Conservation (phyloP, 2,888 invertebrate genomes). For the Pyrrhia umbra region DNA sequence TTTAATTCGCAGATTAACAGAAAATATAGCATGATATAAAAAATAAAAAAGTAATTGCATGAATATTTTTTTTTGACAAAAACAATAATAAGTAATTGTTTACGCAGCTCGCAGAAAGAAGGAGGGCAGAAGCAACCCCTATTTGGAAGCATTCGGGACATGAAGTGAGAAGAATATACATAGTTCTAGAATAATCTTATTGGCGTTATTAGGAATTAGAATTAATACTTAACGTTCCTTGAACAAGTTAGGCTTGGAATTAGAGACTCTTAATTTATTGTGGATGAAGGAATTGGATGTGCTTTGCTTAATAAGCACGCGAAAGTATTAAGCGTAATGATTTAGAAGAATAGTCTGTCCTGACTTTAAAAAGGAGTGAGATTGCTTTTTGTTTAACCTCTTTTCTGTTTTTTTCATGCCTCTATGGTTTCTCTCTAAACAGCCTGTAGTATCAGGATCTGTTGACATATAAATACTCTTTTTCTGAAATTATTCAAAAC, state of each 20-base stretch:
- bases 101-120: conserved; percentile 77
- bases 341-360: conserved; percentile 36
- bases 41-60: conserved; percentile 22
- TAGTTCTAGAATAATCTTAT: conserved; percentile 47
- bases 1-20: neutral
- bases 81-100: conserved; percentile 56
- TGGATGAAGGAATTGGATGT: conserved; percentile 4
- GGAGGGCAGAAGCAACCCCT: conserved; percentile 69
- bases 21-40: conserved; percentile 30
- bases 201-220: conserved; percentile 66
- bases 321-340: conserved; percentile 16
- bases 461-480: conserved; percentile 40
- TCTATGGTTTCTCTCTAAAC: neutral
- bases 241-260: conserved; percentile 20
- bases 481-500: conserved; percentile 34
- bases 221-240: conserved; percentile 48
- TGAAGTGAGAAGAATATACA: conserved; percentile 71
- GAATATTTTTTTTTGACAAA: conserved; percentile 15
- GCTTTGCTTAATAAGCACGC: neutral
- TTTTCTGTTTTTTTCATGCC: conserved; percentile 9
- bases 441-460: neutral
- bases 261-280: conserved; percentile 24
- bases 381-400: conserved; percentile 40
- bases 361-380: conserved; percentile 41
- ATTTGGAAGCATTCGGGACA: conserved; percentile 69